Percentiles rank a stretch among this genome's conserved stretches.
Evolutionary conservation across 1,140 invertebrate genomes (phyloP).

Genomic region (Drosophila rufa): DNA sequence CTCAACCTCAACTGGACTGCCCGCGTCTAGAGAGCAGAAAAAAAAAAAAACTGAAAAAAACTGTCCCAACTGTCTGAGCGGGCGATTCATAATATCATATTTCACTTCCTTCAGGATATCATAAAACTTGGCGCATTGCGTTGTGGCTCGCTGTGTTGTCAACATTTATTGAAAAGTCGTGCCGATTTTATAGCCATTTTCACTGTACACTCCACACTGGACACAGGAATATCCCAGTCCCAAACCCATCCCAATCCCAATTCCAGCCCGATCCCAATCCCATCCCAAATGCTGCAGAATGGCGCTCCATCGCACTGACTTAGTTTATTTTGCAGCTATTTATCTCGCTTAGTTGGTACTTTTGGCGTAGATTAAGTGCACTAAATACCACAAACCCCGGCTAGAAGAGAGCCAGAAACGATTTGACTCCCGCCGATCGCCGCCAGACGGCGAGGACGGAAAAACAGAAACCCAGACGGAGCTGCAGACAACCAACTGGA

Average conservation of each 20-base stretch:
- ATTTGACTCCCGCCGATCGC: slow-evolving; percentile 66
- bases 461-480: slow-evolving; percentile 43
- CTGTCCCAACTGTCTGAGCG: slow-evolving; percentile 78
- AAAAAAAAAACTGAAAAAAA: slow-evolving; percentile 46
- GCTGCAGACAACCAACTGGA: slow-evolving; percentile 48
- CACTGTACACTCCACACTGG: slow-evolving; percentile 66
- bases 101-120: slow-evolving; percentile 85
- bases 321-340: slow-evolving; percentile 84
- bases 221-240: slow-evolving; percentile 43
- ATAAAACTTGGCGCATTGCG: slow-evolving; percentile 78
- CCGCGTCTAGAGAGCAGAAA: slow-evolving; percentile 4
- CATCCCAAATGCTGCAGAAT: slow-evolving; percentile 38
- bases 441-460: slow-evolving; percentile 57
- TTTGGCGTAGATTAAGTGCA: slow-evolving; percentile 84
- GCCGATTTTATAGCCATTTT: slow-evolving; percentile 84
- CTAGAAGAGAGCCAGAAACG: slow-evolving; percentile 64
- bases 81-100: slow-evolving; percentile 84
- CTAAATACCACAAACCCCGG: slow-evolving; percentile 67
- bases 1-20: slow-evolving; percentile 35
- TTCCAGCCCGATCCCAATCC: slow-evolving; percentile 8
- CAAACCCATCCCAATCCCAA: slow-evolving; percentile 6
- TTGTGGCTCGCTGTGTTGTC: slow-evolving; percentile 77
- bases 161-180: slow-evolving; percentile 85
- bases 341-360: slow-evolving; percentile 81
- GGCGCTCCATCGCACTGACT: slow-evolving; percentile 70